A percentile compares a stretch with the other conserved stretches of the same genome.
Evolutionary conservation across 2,888 invertebrate species (phyloP).

Genomic region (Lithophane semibrunnea): DNA sequence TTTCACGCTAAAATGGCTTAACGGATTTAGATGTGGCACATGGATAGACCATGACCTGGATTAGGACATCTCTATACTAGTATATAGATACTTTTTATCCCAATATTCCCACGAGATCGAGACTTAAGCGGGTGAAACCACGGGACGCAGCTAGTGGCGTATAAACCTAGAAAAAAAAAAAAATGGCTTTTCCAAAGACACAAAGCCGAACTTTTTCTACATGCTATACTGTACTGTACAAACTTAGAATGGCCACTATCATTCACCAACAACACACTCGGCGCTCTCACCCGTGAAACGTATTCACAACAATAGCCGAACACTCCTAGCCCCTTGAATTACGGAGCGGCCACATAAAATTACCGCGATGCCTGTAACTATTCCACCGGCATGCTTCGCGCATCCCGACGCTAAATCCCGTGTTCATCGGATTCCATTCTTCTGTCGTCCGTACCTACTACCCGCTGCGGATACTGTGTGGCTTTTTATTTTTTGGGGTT

Average conservation of each 20-base stretch:
- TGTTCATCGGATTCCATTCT: constrained; percentile 70
- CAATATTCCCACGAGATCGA: no score
- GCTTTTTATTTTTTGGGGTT: constrained; percentile 40
- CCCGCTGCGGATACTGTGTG: constrained; percentile 28
- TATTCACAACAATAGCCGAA: constrained; percentile 44
- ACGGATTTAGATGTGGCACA: no score
- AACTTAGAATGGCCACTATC: not conserved
- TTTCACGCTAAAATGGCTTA: no score
- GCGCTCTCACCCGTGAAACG: constrained; percentile 26
- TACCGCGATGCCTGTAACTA: constrained; percentile 64
- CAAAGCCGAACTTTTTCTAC: not conserved
- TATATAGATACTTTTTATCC: no score
- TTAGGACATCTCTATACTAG: no score
- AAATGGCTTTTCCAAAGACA: not conserved
- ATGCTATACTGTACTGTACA: not conserved
- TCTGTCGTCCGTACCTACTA: constrained; percentile 52
- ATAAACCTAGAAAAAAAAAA: no score
- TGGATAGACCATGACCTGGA: no score
- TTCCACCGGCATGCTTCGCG: constrained; percentile 59
- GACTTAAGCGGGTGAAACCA: no score
- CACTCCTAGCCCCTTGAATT: constrained; percentile 24
- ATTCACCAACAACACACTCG: not conserved
- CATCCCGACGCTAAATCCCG: constrained; percentile 63
- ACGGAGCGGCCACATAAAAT: constrained; percentile 60
- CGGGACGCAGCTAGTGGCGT: no score